Evolutionary conservation across 2,113 vertebrate genomes (phyloP).

Genomic region (Amia ocellicauda): DNA sequence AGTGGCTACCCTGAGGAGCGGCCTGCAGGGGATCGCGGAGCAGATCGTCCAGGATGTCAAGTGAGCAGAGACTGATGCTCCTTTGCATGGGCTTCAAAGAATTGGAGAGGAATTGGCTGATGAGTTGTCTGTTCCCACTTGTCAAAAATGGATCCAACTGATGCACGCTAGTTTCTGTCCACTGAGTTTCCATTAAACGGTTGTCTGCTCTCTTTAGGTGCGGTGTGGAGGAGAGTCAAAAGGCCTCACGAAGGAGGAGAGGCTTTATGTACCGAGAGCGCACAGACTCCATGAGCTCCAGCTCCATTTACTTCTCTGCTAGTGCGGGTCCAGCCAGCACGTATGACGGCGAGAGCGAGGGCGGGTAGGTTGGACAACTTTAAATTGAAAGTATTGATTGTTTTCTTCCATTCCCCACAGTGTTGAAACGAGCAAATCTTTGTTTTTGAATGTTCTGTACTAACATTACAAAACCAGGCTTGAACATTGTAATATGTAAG

Average conservation of each 20-base stretch:
- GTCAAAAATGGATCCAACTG: not conserved
- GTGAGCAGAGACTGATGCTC: constrained; percentile 51
- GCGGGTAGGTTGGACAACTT: constrained; percentile 66
- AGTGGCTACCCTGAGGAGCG: constrained; percentile 75
- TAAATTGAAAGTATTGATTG: not conserved
- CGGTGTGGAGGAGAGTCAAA: constrained; percentile 80
- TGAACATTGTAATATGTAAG: too few species aligned
- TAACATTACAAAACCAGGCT: too few species aligned
- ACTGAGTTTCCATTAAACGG: not conserved
- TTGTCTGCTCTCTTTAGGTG: too few species aligned
- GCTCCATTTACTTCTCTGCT: constrained; percentile 89
- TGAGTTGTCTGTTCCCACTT: too few species aligned
- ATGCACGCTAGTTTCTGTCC: not conserved
- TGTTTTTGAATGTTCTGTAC: too few species aligned
- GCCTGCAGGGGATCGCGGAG: constrained; percentile 72
- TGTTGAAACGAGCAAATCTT: too few species aligned
- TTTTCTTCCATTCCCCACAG: too few species aligned
- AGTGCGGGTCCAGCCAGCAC: constrained; percentile 63
- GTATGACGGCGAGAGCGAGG: constrained; percentile 82
- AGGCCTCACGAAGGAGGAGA: constrained; percentile 62
- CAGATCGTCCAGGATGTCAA: constrained; percentile 84
- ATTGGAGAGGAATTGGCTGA: too few species aligned
- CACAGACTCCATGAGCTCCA: constrained; percentile 81
- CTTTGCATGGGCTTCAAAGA: not conserved
- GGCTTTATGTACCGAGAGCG: constrained; percentile 70